Evolutionary conservation across 2,113 vertebrate species (phyloP), one percentile per base, ranked within the genome.

Genomic region (Cygnus atratus): DNA sequence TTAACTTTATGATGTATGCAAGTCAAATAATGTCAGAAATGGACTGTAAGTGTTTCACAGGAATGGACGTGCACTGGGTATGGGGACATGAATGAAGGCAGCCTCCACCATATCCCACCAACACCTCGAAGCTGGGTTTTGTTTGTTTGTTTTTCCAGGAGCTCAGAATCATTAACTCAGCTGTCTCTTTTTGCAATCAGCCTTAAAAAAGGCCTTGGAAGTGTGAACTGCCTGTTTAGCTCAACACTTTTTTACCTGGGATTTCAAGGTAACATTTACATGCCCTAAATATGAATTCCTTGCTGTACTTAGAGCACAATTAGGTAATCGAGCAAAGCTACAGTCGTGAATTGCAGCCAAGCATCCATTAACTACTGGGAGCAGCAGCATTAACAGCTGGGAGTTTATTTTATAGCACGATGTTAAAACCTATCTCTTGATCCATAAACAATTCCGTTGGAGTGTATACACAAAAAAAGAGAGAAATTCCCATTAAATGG

Each of bases 1-100:
- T 7, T 50, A 77, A 29, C 28, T 22, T 29, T 9, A 5, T 0
- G 4, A 55, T 50, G 35, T 2, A 11, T 4, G 3, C 43, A 71
- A 71, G 21, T 10, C 58, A 52, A 58, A n/a, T 10, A 22, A 14
- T 16, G 25, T 43, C 26, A 28, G 37, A 35, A 87, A 7, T 2
- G 8, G 43, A 77, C 58, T 43, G 39, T 14, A 7, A 58, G 52
- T n/a, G 13, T 3, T 57, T 79, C 57, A 24, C 39, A 68, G 75
- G 71, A 68, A 55, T 8, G 35, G 25, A 18, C 0, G 0, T 2
- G 31, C 24, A 16, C 17, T 1, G 0, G 1, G 10, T 33, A 0
- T 39, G 52, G 79, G 52, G 57, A 84, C 52, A 67, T 3, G 1
- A 14, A 21, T 2, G 0, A 35, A 67, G 31, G 37, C 37, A 84